Evolutionary conservation across 2,113 vertebrate species (phyloP), one percentile per base, ranked within the genome.

Genomic region (Nothobranchius kuhntae): DNA sequence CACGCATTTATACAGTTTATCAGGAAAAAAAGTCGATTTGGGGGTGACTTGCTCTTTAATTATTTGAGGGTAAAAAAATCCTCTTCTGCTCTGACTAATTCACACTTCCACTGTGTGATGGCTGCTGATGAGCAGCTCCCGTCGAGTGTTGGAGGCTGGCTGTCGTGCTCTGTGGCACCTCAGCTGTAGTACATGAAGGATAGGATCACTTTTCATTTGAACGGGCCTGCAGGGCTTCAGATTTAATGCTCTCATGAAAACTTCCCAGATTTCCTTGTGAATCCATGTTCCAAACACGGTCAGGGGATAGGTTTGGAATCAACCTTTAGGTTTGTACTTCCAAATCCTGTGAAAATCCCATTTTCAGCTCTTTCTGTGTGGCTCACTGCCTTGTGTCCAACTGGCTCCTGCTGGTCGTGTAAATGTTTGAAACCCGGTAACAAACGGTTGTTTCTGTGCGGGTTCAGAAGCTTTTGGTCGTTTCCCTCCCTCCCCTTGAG

Each of bases 171-270:
- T 48, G 58, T 42, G 21, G 65, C 50, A 62, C 53, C 62, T 21
- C 69, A 59, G 74, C 15, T 13, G 9, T 6, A 40, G 38, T 40
- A 7, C 38, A 40, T 40, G n/a, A 75, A 44, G 61, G 63, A 79
- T 30, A 70, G 69, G 48, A 79, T 82, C 64, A 56, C 79, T 78
- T 68, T 48, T 86, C 72, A 84, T 87, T 73, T 87, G 73, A 86
- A 82, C 77, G 44, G 9, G 26, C 60, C 76, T 64, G 70, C 38
- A 15, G 50, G 67, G 80, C 67, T 53, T 68, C n/a, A 30, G 64
- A 58, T 44, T 42, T 75, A 46, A 69, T 80, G 75, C 79, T 77
- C 70, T 69, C 77, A 87, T 75, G 51, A 61, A 76, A 75, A 8
- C 64, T 65, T 38, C 71, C 71, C 72, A 68, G 64, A 69, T 79